phyloP scores from a whole-genome alignment of 2,888 invertebrate species.

The Leptopilina syphax region DNA sequence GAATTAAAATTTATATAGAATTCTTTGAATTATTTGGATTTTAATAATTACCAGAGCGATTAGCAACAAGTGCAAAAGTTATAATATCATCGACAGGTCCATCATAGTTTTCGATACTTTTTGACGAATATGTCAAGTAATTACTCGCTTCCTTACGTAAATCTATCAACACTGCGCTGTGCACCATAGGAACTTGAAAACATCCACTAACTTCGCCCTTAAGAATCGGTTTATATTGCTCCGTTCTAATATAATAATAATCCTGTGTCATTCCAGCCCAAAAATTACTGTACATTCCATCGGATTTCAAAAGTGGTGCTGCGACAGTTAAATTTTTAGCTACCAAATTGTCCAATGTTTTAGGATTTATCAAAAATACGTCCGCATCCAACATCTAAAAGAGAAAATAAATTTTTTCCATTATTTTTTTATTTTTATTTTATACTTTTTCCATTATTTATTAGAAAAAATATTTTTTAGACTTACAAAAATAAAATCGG shows the following conservation, averaged over 20 bases:
- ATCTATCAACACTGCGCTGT: constrained; percentile 90
- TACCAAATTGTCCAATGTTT: constrained; percentile 82
- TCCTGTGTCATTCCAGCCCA: constrained; percentile 95
- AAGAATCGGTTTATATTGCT: constrained; percentile 90
- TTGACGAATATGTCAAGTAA: constrained; percentile 85
- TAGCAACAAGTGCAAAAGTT: constrained; percentile 91
- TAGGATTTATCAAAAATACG: constrained; percentile 85
- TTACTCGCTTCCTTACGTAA: constrained; percentile 81
- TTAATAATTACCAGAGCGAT: constrained; percentile 78
- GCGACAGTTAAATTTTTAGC: constrained; percentile 82
- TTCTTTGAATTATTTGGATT: too few relatives aligned
- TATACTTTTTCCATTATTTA: background rate
- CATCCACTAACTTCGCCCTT: constrained; percentile 85
- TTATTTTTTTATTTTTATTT: background rate
- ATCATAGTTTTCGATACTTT: constrained; percentile 81
- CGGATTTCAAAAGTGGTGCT: constrained; percentile 92
- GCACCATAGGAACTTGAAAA: constrained; percentile 93
- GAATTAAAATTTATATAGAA: too few relatives aligned
- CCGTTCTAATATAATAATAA: constrained; percentile 90
- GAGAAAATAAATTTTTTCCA: background rate
- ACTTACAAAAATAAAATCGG: constrained; percentile 92
- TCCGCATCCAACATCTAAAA: constrained; percentile 90
- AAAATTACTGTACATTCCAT: constrained; percentile 95
- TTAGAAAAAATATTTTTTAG: background rate
- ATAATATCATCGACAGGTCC: constrained; percentile 96